A percentile compares a stretch with the other conserved stretches of the same genome.
Conservation (phyloP, 2,113 vertebrate species). For the Panurus biarmicus region DNA sequence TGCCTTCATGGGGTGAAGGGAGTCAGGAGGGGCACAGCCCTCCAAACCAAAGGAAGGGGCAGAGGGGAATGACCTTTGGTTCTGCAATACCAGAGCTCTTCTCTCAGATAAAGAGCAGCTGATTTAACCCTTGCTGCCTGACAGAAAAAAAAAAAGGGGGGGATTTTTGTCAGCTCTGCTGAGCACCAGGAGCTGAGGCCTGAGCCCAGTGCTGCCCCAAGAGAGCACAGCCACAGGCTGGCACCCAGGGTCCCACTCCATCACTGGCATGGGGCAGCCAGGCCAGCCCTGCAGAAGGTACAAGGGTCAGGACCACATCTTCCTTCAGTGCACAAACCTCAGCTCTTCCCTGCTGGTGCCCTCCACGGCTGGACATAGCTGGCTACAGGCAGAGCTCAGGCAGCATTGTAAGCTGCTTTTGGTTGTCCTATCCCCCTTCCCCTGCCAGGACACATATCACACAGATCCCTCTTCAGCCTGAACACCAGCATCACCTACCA, state of each 20-base stretch:
- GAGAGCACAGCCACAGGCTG: neutral
- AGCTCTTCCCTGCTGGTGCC: neutral
- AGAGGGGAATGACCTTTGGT: neutral
- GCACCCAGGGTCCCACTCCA: rapidly evolving
- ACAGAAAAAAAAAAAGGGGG: neutral
- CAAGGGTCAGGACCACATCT: neutral
- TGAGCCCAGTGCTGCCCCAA: rapidly evolving
- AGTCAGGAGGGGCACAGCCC: neutral
- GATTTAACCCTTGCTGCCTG: neutral
- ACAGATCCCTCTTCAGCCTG: neutral
- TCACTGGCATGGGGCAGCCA: rapidly evolving
- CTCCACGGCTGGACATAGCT: neutral
- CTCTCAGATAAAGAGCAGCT: neutral
- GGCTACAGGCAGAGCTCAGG: neutral
- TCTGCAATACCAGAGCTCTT: neutral
- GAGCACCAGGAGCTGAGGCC: neutral
- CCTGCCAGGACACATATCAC: too few species aligned
- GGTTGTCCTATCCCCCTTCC: too few species aligned
- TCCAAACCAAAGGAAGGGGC: neutral
- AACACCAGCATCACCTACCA: neutral
- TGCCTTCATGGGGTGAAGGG: neutral
- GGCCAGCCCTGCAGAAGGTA: neutral
- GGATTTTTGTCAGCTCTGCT: neutral
- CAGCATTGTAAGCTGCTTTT: rapidly evolving
- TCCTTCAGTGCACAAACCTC: too few species aligned